Base-by-base conservation (phyloP, 2,888 invertebrate species). In the Agonum fuliginosum region DNA sequence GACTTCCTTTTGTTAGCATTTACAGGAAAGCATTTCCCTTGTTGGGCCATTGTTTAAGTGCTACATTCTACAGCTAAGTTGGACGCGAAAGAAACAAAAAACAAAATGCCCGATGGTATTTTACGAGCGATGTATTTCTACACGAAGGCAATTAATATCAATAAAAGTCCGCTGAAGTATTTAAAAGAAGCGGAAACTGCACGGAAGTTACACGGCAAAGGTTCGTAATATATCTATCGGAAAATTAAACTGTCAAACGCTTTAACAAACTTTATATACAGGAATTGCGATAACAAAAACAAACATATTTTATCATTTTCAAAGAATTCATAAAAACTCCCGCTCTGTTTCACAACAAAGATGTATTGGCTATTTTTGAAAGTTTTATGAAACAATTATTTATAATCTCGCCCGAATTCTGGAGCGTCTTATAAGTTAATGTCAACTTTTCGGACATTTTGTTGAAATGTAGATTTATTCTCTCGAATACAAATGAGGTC, bases 131-230 rank as follows among this genome's bases (percentile, higher is more conserved):
- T 75, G 67, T 75, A 75, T 75, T 75, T 75, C 67, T 67, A 67
- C 74, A 74, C 75, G 75, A 67, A 75, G 51, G 78, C 82, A 80
- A 83, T 82, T 83, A 82, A 82, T 83, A 81, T 81, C 82, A 83
- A 82, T 83, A 81, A 82, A 82, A 80, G 82, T 82, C 81, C 78
- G 48, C 48, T 81, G 74, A 81, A 82, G 78, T 80, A 82, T 82
- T 82, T 81, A 82, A 75, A 75, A 75, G 75, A 75, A 75, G 70
- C 27, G 46, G 30, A 70, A 70, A 70, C 70, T 70, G 70, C 37
- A 70, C 43, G 43, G 46, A 70, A 70, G 67, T 41, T 67, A 41
- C 67, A 41, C 41, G 67, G 46, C 70, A 70, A 70, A 70, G 70
- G 70, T 75, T 34, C 20, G 67, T 75, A 75, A 75, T 75, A 75